Evolutionary conservation across 2,888 invertebrate species (phyloP), one percentile per base, ranked within the genome.

Genomic region (Agrotis puta): DNA sequence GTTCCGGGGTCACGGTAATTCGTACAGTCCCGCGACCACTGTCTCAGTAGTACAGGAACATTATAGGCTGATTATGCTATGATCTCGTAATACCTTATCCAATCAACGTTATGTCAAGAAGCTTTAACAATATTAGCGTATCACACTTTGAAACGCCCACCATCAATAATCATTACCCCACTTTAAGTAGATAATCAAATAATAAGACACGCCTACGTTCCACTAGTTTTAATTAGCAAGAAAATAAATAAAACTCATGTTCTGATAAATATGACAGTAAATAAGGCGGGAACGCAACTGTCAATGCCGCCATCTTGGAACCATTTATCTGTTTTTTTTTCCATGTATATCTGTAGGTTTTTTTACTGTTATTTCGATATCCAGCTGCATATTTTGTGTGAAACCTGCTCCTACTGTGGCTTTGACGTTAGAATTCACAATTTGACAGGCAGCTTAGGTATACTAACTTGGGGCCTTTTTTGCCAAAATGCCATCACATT

Each of bases 151-250:
- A 9, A 22, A 73, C 83, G 54, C 83, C 85, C 68, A 83, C 85
- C 59, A 0, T 56, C 24, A 50, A 64, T 58, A 56, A 24, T 69
- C 69, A 68, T 80, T 80, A 64, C 64, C 80, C 85, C 22, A 83
- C 58, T 65, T 83, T 73, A 45, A 51, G 45, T 63, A 9, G 56
- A 71, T 61, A 70, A 71, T 57, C 63, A 72, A 71, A 83, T 79
- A 84, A 53, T 70, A 74, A 62, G 59, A 56, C 47, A 79, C 74
- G 57, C 83, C 80, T 51, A 79, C 85, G 11, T 27, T 22, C n/a
- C 58, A 68, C 75, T 54, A 64, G 70, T 77, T 80, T 59, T 83
- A 83, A 83, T 85, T 77, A 85, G 74, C 74, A 77, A 59, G 45
- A 51, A 70, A 70, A 82, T 82, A 73, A 79, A 83, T 82, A 70